Evolutionary conservation across 2,888 invertebrate species (phyloP).

Genomic region (Alloplasta piceator): DNA sequence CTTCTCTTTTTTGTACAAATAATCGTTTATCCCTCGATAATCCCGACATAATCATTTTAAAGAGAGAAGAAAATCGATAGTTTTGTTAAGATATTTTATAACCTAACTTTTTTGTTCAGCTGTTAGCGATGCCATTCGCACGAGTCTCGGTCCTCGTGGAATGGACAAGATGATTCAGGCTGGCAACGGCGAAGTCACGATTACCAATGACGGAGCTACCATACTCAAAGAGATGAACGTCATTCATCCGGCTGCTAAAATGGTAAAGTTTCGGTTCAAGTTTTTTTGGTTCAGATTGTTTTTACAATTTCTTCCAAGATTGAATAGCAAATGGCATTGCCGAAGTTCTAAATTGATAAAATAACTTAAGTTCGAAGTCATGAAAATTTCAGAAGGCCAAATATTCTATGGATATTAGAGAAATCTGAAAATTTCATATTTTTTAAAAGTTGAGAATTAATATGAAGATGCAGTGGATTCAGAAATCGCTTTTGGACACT

Average conservation of each 20-base stretch:
- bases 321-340: conserved; percentile 10
- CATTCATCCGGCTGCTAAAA: conserved; percentile 99
- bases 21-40: too few relatives aligned
- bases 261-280: conserved; percentile 86
- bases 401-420: neutral
- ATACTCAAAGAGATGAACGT: conserved; percentile 99
- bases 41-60: too few relatives aligned
- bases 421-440: conserved; percentile 34
- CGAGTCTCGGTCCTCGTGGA: conserved; percentile 98
- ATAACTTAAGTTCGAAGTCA: neutral
- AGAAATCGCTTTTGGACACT: too few relatives aligned
- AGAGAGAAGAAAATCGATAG: too few relatives aligned
- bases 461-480: too few relatives aligned
- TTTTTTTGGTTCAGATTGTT: too few relatives aligned
- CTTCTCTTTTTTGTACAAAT: too few relatives aligned
- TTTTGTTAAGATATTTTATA: too few relatives aligned
- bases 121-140: conserved; percentile 99
- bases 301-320: conserved; percentile 16
- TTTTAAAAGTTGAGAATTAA: too few relatives aligned
- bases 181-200: conserved; percentile 98
- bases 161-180: conserved; percentile 99
- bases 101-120: conserved; percentile 86
- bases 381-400: neutral
- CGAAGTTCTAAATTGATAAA: neutral
- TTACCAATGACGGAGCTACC: conserved; percentile 99